Percentiles rank a stretch among this genome's conserved stretches.
These are phyloP conservation scores for Pyrrhosoma nymphula DNA, from an alignment of 2,888 invertebrate genomes.

Conservation along the genomic window DNA sequence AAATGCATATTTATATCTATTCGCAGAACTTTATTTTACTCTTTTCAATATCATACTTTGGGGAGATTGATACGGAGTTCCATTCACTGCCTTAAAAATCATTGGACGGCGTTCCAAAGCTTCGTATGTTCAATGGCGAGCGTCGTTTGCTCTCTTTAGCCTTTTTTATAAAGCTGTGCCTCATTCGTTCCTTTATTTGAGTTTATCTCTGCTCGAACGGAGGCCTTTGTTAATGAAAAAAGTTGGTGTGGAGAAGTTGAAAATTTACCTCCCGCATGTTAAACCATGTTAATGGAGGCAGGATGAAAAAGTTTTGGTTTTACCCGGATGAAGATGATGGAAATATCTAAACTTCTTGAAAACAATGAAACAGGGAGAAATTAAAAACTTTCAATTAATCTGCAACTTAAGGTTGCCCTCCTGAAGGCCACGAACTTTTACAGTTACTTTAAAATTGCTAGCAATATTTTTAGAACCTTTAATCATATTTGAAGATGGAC, in stretches of 20 bases:
- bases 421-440: too few relatives aligned
- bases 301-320: background rate
- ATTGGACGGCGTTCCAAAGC: background rate
- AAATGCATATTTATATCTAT: background rate
- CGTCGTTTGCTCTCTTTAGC: background rate
- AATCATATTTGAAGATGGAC: too few relatives aligned
- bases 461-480: background rate
- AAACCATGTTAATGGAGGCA: background rate
- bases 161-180: background rate
- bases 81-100: background rate
- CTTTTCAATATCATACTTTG: background rate
- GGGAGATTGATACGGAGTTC: background rate
- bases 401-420: too few relatives aligned
- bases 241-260: background rate
- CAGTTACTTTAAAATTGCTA: background rate
- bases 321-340: background rate
- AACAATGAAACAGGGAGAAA: background rate
- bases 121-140: background rate
- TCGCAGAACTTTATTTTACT: background rate
- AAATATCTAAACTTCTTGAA: background rate
- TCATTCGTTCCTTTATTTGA: background rate
- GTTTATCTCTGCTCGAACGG: background rate
- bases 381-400: too few relatives aligned
- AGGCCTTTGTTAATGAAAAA: background rate
- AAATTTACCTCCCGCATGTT: background rate